Evolutionary conservation across 2,888 invertebrate species (phyloP), one percentile per base, ranked within the genome.

Genomic region (Oxyteleia sp.): DNA sequence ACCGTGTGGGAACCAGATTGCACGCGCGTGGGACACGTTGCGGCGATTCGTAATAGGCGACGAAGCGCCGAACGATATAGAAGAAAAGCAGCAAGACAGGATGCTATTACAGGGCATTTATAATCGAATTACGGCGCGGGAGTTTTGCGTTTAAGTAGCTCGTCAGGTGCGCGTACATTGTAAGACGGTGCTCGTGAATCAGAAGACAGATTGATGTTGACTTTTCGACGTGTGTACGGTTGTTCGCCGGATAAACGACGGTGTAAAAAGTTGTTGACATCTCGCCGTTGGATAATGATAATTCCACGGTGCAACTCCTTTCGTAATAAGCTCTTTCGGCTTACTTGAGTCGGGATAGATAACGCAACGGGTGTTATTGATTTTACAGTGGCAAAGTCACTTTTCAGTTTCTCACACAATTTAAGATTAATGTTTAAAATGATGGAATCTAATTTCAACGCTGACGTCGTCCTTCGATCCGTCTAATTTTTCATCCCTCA

Each of bases 91-190:
- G 74, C 29, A 61, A 81, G 81, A 81, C 81, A 75, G 81, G 81
- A 81, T 75, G 69, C 63, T 32, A 81, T 81, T 75, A 75, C 69
- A 49, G 69, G 72, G 61, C 53, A 64, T 75, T 81, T 68, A 81
- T 81, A 81, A 81, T 81, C 75, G 53, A 81, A 57, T 81, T 81
- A 81, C 75, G 63, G 18, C 38, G 53, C 45, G 69, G 61, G 38
- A 69, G 68, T 59, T 74, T 49, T 53, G 38, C 23, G 72, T 47
- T 26, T 45, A 59, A 66, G 68, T 55, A 53, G 59, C 68, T 29
- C 23, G 43, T 41, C 74, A 53, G 59, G 68, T 66, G 61, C 51
- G 15, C 57, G 51, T 45, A 57, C 64, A 64, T 49, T 69, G 43
- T 63, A 64, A 64, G 23, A 23, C 53, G 41, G 57, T 35, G 66